These are phyloP conservation scores for Agrilus cyanescens DNA, from an alignment of 2,888 invertebrate genomes.

Conservation along the genomic window DNA sequence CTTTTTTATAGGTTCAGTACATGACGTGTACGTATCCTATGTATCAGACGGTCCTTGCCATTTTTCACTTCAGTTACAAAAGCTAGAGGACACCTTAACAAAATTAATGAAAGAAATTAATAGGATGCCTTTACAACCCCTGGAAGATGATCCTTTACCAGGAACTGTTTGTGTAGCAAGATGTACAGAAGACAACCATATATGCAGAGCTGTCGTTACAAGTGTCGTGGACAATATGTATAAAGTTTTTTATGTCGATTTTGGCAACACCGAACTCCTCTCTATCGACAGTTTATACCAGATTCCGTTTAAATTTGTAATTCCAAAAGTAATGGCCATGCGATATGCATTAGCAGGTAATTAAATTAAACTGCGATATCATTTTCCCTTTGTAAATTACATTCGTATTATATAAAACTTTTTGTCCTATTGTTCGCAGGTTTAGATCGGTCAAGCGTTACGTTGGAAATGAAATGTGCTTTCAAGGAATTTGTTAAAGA, in stretches of 20 bases:
- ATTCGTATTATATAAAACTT: too few relatives aligned
- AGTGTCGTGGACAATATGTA: slow-evolving; percentile 58
- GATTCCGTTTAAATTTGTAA: slow-evolving; percentile 59
- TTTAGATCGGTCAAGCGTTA: slow-evolving; percentile 43
- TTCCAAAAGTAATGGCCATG: slow-evolving; percentile 62
- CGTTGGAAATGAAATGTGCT: slow-evolving; percentile 51
- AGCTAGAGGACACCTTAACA: slow-evolving; percentile 46
- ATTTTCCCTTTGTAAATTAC: too few relatives aligned
- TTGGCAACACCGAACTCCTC: slow-evolving; percentile 64
- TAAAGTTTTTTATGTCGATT: slow-evolving; percentile 70
- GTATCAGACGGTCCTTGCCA: slow-evolving; percentile 70
- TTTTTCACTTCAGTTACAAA: slow-evolving; percentile 62
- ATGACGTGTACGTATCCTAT: slow-evolving; percentile 61
- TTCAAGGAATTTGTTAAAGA: slow-evolving; percentile 58
- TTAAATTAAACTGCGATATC: too few relatives aligned
- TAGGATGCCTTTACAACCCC: slow-evolving; percentile 44
- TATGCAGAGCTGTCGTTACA: slow-evolving; percentile 67
- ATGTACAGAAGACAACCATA: slow-evolving; percentile 53
- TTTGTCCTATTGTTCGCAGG: slow-evolving; percentile 34
- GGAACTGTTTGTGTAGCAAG: slow-evolving; percentile 68
- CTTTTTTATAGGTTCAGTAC: slow-evolving; percentile 39
- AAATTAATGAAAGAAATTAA: slow-evolving; percentile 65
- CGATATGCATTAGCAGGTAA: slow-evolving; percentile 51
- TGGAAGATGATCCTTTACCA: slow-evolving; percentile 57
- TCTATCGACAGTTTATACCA: slow-evolving; percentile 60